These are phyloP conservation scores for Eubucco bourcierii DNA, from an alignment of 2,113 vertebrate genomes.

Conservation along the genomic window DNA sequence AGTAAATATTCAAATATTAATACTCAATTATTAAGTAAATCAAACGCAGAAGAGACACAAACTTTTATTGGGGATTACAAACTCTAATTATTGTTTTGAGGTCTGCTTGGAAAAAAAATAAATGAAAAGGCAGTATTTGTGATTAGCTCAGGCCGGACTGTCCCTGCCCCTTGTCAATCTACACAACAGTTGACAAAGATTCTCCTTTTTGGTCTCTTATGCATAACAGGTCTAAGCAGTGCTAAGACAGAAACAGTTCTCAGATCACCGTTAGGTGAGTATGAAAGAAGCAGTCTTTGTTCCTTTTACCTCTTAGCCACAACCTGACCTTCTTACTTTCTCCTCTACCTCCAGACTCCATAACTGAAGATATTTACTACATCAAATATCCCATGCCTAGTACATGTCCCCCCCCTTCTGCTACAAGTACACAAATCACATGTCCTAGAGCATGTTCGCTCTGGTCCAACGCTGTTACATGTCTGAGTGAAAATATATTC, in stretches of 20 bases:
- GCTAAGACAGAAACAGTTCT: neutral
- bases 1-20: too few relatives aligned
- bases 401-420: neutral
- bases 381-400: neutral
- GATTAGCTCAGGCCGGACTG: neutral
- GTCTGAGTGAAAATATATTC: conserved; percentile 47
- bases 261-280: conserved; percentile 21
- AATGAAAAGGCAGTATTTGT: neutral
- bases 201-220: neutral
- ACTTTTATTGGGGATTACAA: neutral
- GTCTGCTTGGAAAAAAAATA: neutral
- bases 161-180: neutral
- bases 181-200: neutral
- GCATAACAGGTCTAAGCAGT: neutral
- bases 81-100: neutral
- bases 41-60: neutral
- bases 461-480: conserved; percentile 21
- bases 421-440: conserved; percentile 39
- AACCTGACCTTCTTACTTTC: conserved; percentile 1
- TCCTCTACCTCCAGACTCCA: neutral
- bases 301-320: conserved; percentile 18
- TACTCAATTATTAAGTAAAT: neutral
- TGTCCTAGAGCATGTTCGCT: neutral
- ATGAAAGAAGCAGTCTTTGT: conserved; percentile 33
- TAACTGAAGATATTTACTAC: conserved; percentile 39